These are phyloP conservation scores for Ivindomyrus marchei DNA, from an alignment of 2,113 vertebrate species.

Conservation along the genomic window DNA sequence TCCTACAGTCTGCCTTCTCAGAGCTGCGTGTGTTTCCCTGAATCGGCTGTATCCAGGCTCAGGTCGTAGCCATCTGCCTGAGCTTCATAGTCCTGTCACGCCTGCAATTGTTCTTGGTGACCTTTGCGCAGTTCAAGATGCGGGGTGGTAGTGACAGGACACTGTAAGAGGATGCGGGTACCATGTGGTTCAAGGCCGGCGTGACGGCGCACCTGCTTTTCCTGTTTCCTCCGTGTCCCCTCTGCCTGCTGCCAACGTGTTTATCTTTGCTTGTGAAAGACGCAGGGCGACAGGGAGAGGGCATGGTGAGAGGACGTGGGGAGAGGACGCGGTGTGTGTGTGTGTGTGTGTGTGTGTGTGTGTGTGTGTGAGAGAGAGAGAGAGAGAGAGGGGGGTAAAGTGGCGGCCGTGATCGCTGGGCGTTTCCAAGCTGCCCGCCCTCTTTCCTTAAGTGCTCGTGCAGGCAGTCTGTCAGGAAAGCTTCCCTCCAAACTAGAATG, in stretches of 20 bases:
- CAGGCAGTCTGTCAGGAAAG: background rate
- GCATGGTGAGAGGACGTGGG: no score
- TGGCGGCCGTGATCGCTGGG: background rate
- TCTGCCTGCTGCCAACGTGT: background rate
- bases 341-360: no score
- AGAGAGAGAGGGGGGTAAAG: no score
- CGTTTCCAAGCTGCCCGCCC: background rate
- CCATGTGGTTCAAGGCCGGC: background rate
- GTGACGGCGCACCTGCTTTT: background rate
- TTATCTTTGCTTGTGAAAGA: background rate
- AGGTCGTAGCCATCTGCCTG: background rate
- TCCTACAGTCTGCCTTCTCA: slow-evolving; percentile 21
- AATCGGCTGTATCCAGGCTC: background rate
- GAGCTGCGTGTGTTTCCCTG: background rate
- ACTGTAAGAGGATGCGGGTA: background rate
- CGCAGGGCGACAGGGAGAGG: background rate
- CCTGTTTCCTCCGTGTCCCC: background rate
- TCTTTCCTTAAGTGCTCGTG: background rate
- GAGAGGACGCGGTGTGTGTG: no score
- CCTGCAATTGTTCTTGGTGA: background rate
- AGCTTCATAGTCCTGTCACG: background rate
- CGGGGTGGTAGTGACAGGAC: background rate
- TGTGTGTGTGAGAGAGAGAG: no score
- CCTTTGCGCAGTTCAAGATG: background rate
- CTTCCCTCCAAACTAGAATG: background rate